phyloP scores from a whole-genome alignment of 2,113 vertebrate species.

The Emberiza fucata region DNA sequence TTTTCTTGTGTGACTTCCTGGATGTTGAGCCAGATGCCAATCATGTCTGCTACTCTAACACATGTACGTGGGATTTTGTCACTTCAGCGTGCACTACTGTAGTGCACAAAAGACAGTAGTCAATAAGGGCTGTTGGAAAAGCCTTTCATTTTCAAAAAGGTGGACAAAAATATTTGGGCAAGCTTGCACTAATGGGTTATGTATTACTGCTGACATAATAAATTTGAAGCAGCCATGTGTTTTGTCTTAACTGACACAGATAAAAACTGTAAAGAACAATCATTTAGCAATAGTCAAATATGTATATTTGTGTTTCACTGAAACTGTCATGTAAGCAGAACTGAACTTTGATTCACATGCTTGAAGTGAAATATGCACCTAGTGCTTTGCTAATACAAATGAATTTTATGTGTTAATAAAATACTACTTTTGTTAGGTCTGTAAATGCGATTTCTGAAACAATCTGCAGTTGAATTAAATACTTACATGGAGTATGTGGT shows the following conservation, averaged over 20 bases:
- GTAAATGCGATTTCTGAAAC: background rate
- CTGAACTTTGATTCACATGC: background rate
- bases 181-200: background rate
- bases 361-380: background rate
- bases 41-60: fast-evolving
- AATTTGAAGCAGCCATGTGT: background rate
- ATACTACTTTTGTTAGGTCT: background rate
- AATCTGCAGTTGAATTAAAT: background rate
- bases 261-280: background rate
- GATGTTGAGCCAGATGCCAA: fast-evolving
- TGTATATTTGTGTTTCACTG: background rate
- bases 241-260: background rate
- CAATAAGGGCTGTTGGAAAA: background rate
- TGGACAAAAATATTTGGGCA: background rate
- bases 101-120: background rate
- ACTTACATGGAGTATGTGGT: background rate
- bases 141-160: background rate
- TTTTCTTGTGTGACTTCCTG: background rate
- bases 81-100: background rate
- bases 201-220: background rate
- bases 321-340: background rate
- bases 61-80: background rate
- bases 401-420: background rate
- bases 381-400: background rate
- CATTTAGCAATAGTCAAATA: background rate